Evolutionary conservation across 2,888 invertebrate genomes (phyloP).

Genomic region (Lamellibrachia columna): DNA sequence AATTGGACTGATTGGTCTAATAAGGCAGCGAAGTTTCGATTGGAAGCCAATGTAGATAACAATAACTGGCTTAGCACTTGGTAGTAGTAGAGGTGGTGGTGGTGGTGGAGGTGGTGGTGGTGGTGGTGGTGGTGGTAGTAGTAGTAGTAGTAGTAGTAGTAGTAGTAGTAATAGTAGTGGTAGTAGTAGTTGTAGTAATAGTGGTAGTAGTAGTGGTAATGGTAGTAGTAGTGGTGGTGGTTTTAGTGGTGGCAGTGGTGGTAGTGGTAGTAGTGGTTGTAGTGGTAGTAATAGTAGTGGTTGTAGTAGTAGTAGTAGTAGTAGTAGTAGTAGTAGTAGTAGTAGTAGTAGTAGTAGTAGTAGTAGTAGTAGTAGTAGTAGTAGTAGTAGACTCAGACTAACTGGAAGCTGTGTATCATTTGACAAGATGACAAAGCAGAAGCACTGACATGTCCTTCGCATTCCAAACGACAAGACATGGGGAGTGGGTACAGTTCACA

Average conservation of each 20-base stretch:
- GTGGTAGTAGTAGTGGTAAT: background rate
- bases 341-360: slow-evolving; percentile 14
- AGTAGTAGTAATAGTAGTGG: background rate
- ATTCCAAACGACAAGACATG: no score
- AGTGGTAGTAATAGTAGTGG: background rate
- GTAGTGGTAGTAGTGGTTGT: background rate
- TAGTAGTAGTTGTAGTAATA: background rate
- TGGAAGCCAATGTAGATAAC: no score
- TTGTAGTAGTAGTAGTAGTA: background rate
- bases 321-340: slow-evolving; percentile 19
- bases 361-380: slow-evolving; percentile 19
- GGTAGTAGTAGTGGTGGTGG: background rate
- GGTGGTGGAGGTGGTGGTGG: background rate
- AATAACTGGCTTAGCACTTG: background rate
- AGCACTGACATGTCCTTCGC: no score
- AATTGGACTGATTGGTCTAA: no score
- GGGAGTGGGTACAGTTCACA: no score
- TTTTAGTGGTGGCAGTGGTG: background rate
- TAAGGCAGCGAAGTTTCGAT: no score
- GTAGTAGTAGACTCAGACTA: background rate
- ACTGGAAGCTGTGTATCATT: no score
- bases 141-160: background rate
- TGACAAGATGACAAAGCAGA: no score
- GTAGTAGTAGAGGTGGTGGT: slow-evolving; percentile 17
- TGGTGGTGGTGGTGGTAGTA: background rate